These are phyloP conservation scores for Cydia pomonella DNA, from an alignment of 1,140 invertebrate species.

Conservation along the genomic window DNA sequence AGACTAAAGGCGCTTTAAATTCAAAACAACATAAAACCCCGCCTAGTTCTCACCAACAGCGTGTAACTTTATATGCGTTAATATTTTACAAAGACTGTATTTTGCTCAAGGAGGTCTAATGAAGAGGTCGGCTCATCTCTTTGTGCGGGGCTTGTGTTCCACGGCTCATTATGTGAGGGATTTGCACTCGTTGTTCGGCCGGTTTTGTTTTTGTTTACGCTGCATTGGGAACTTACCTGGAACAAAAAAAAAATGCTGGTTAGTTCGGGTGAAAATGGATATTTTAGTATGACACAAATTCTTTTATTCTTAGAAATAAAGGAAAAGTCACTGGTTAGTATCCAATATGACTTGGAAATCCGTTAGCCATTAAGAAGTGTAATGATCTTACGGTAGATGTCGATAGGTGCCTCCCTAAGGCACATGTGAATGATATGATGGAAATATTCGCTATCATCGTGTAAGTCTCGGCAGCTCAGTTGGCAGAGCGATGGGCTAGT, in stretches of 20 bases:
- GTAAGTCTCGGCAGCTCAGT: too few relatives aligned
- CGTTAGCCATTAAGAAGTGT: too few relatives aligned
- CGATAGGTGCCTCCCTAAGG: too few relatives aligned
- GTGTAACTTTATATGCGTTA: constrained; percentile 15
- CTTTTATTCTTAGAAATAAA: too few relatives aligned
- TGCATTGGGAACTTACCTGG: constrained; percentile 7
- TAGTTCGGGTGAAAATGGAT: neutral
- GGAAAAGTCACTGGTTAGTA: too few relatives aligned
- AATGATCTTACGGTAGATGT: too few relatives aligned
- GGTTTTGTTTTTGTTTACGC: neutral
- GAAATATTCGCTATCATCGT: too few relatives aligned
- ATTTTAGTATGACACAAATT: neutral
- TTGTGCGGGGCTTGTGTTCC: neutral
- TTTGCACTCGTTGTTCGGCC: neutral
- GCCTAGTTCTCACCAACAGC: neutral
- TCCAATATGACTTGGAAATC: too few relatives aligned
- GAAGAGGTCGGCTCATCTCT: constrained; percentile 15
- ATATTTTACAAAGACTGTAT: constrained; percentile 12
- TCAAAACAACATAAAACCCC: constrained; percentile 1
- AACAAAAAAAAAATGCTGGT: neutral
- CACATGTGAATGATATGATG: too few relatives aligned
- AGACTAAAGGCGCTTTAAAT: neutral
- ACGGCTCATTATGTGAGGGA: neutral
- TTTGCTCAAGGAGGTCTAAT: neutral
- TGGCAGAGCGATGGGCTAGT: too few relatives aligned